Percentiles rank a stretch among this genome's conserved stretches.
These are phyloP conservation scores for Mola mola DNA, from an alignment of 2,113 vertebrate genomes.

Conservation along the genomic window DNA sequence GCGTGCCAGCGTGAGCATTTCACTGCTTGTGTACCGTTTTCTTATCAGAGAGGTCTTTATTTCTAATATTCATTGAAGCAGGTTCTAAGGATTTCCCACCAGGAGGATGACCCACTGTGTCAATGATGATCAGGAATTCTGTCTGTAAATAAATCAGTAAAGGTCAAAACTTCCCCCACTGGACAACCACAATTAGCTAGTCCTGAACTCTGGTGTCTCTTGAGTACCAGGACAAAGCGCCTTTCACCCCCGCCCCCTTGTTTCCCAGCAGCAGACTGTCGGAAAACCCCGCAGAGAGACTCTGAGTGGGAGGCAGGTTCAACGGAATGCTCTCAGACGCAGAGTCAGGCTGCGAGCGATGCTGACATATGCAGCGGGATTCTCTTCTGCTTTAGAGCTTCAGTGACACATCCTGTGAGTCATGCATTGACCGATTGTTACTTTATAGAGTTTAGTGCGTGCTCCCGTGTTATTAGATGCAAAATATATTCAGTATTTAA, in stretches of 20 bases:
- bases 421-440: constrained; percentile 41
- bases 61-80: constrained; percentile 1
- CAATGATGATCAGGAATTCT: constrained; percentile 42
- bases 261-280: constrained; percentile 53
- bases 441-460: constrained; percentile 20
- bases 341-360: constrained; percentile 33
- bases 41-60: constrained; percentile 24
- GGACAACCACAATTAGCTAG: constrained; percentile 36
- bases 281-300: constrained; percentile 23
- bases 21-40: constrained; percentile 5
- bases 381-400: constrained; percentile 47
- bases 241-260: constrained; percentile 33
- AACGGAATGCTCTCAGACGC: constrained; percentile 36
- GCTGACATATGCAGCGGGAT: constrained; percentile 49
- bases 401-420: constrained; percentile 53
- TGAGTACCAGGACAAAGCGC: constrained; percentile 18
- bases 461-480: constrained; percentile 36
- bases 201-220: constrained; percentile 40
- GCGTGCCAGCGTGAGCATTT: background rate
- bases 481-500: constrained; percentile 54
- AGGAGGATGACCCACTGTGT: background rate
- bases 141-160: constrained; percentile 60
- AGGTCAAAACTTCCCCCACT: constrained; percentile 50
- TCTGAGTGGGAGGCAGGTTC: constrained; percentile 62
- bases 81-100: constrained; percentile 14